Base-by-base conservation (phyloP, 2,113 vertebrate genomes). In the Rhynchopsitta pachyrhyncha region DNA sequence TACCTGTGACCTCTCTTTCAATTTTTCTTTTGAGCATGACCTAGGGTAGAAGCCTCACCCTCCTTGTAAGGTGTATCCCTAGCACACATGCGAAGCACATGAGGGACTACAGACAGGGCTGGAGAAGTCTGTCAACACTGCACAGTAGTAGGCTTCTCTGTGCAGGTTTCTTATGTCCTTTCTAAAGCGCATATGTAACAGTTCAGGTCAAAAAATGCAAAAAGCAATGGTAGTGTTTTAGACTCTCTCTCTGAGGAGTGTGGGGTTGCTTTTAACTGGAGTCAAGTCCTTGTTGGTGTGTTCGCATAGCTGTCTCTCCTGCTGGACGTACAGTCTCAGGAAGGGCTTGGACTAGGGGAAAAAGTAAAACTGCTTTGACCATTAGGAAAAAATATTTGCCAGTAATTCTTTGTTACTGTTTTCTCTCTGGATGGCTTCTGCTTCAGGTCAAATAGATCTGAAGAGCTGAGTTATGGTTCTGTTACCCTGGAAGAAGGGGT, bases 11-110 rank as follows among this genome's bases (percentile, higher is more conserved):
- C 15, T 14, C 17, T 55, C 39, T 79, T 47, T 55, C 0, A 0
- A 8, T 15, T 62, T 29, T 74, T 59, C 29, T 91, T 74, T 81
- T 15, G 49, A 73, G 24, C 24, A 63, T 69, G 42, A 31, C 11
- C 31, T 29, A 52, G n/a, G 11, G 22, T 1, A 37, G 41, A 41
- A 82, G 24, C n/a, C 16, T 44, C 16, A 7, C 3, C 11, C 13
- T 10, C 8, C 31, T 49, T 55, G 25, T 18, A 33, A 13, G 28
- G 4, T 29, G 19, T 25, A 28, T 29, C 28, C 9, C 37, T 80
- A 63, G 23, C 4, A 10, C 2, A 4, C 10, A 11, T 1, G 7
- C 10, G 11, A 35, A 46, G 39, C 24, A 23, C 10, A 2, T 1
- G 35, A 60, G 39, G 16, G 24, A 10, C 11, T 77, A 44, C 31